Evolutionary conservation across 35 echinoderm and acorn worm species (phyloP).

Genomic region (Nesometra sesokonis): DNA sequence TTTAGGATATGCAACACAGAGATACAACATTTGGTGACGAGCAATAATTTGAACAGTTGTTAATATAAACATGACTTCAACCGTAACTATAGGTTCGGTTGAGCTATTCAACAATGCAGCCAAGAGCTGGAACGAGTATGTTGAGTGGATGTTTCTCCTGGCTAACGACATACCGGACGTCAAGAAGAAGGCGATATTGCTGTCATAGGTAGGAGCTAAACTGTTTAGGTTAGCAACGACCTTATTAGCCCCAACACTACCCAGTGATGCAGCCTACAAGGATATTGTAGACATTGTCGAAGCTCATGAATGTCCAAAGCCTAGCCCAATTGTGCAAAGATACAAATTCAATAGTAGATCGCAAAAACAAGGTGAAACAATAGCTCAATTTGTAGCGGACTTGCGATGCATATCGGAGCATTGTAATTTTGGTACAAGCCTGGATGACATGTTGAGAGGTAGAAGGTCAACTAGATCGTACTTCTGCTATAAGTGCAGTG

Average conservation of each 20-base stretch:
- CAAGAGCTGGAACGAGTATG: constrained; percentile 16
- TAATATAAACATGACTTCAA: too few relatives aligned
- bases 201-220: neutral
- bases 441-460: constrained; percentile 26
- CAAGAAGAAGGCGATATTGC: neutral
- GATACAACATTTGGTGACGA: too few relatives aligned
- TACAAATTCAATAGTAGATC: constrained; percentile 18
- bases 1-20: too few relatives aligned
- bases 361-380: neutral
- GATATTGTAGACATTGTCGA: constrained; percentile 4
- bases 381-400: too few relatives aligned
- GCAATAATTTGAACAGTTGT: too few relatives aligned
- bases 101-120: too few relatives aligned
- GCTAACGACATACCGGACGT: constrained; percentile 6
- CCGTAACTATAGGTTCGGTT: too few relatives aligned
- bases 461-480: too few relatives aligned
- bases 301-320: constrained; percentile 14
- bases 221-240: too few relatives aligned
- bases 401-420: constrained; percentile 4
- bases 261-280: neutral
- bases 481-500: too few relatives aligned
- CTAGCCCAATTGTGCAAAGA: neutral
- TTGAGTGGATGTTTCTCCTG: neutral
- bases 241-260: neutral
- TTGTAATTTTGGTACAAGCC: constrained; percentile 14